Base-by-base conservation (phyloP, 2,113 vertebrate genomes). In the Tachuris rubrigastra region DNA sequence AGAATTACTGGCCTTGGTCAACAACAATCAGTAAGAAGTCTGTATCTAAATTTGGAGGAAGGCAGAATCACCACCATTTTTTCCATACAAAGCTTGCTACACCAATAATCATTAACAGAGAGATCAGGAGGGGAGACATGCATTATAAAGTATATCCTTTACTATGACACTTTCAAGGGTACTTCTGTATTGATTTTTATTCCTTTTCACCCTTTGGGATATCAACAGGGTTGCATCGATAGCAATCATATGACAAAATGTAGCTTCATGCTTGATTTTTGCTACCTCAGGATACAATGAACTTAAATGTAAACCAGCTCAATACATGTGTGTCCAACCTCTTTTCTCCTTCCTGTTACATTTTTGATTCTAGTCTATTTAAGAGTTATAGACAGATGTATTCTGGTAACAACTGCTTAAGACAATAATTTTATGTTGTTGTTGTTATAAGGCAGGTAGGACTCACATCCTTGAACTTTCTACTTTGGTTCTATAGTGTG, bases 1-100 rank as follows among this genome's bases (percentile, higher is more conserved):
- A 65, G 21, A 82, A 84, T 76, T 92, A 74, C 79, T 82, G 62
- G 75, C 42, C 39, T 90, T 94, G 75, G 88, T 66, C 72, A 47
- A 86, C 46, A 93, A 33, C 35, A 92, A 37, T 89, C 46, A 94
- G 21, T 77, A 30, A 72, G 83, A 95, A 62, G 75, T 31, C 81
- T 88, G 42, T 71, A 42, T 83, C 84, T 71, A 90, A 90, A 94
- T 75, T 65, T 88, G 37, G 53, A 95, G 62, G 74, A 89, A 80
- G 28, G 53, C 82, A 93, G 60, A 91, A 60, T 24, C 52, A 87
- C 49, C 80, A 71, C 12, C 46, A 83, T 14, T 95, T 95, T 86
- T 84, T 44, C 63, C 42, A 79, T 81, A 44, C 8, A 63, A 85
- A 76, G 19, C 42, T 31, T 12, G 10, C 66, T 85, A 24, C 68